phyloP scores from a whole-genome alignment of 2,797 vertebrate genomes.

The Mus minutoides region DNA sequence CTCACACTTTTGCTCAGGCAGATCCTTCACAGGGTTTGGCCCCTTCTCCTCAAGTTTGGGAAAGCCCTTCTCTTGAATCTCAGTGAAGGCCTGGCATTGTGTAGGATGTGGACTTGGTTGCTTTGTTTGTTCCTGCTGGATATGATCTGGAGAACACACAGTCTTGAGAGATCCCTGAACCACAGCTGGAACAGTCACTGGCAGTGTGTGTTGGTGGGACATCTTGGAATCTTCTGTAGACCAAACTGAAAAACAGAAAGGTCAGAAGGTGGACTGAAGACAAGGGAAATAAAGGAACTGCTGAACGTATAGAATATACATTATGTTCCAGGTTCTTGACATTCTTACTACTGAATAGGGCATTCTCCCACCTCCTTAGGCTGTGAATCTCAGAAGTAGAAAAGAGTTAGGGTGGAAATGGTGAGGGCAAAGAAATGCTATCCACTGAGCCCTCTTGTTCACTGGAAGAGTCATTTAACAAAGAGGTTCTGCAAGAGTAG shows the following conservation, averaged over 20 bases:
- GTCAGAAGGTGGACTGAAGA: neutral
- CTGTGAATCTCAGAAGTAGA: neutral
- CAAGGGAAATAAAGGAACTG: neutral
- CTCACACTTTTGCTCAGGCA: neutral
- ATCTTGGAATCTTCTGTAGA: slow-evolving; percentile 44
- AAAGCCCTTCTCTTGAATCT: neutral
- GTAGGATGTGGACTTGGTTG: neutral
- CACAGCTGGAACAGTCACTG: slow-evolving; percentile 46
- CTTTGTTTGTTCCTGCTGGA: slow-evolving; percentile 51
- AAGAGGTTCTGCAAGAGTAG: neutral
- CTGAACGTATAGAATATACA: neutral
- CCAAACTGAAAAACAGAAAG: slow-evolving; percentile 47
- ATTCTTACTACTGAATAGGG: neutral
- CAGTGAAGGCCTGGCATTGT: neutral
- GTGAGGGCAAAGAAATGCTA: neutral
- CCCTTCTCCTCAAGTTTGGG: neutral
- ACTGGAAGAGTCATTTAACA: neutral
- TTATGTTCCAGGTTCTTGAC: neutral
- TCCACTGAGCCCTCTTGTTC: neutral
- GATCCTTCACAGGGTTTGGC: neutral
- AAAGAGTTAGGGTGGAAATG: neutral
- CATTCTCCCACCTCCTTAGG: neutral
- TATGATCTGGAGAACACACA: neutral
- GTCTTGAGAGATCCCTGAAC: slow-evolving; percentile 25
- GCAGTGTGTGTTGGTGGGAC: slow-evolving; percentile 69